These are phyloP conservation scores for Lymantria monacha DNA, from an alignment of 2,888 invertebrate species.

Conservation along the genomic window DNA sequence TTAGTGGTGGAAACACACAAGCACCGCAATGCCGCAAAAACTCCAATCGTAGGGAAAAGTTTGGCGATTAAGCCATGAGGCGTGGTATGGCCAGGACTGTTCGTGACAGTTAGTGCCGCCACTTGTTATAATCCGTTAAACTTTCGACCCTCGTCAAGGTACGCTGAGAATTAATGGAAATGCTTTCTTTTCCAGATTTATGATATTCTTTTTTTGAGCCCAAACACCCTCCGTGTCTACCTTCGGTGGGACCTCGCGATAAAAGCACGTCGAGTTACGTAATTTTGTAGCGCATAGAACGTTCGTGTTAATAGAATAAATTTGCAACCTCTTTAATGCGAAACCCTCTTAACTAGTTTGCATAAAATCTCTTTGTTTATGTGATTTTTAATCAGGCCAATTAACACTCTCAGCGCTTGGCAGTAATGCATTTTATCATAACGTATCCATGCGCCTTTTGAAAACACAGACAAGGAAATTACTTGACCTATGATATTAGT, in stretches of 20 bases:
- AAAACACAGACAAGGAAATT: too few species aligned
- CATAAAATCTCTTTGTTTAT: conserved; percentile 48
- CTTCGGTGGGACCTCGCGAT: conserved; percentile 15
- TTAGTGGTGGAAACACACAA: conserved; percentile 64
- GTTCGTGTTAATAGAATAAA: conserved; percentile 68
- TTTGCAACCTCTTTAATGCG: conserved; percentile 64
- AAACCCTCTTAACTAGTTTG: conserved; percentile 62
- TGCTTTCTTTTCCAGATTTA: conserved; percentile 67
- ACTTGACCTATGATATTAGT: too few species aligned
- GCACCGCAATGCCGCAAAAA: conserved; percentile 75
- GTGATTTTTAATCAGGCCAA: conserved; percentile 32
- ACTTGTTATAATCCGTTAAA: conserved; percentile 80
- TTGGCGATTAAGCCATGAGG: conserved; percentile 80
- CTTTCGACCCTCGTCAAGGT: conserved; percentile 81
- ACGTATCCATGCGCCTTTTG: background rate
- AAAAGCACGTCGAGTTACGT: conserved; percentile 44
- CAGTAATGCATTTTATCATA: background rate
- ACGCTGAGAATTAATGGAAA: conserved; percentile 71
- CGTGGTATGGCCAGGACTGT: conserved; percentile 76
- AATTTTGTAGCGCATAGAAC: conserved; percentile 61
- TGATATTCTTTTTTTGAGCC: conserved; percentile 39
- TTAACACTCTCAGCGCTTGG: conserved; percentile 17
- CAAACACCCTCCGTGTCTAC: background rate
- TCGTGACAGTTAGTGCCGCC: conserved; percentile 79
- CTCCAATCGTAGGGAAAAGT: conserved; percentile 79